Conservation (phyloP, 2,888 invertebrate genomes). For the Ormyrus pomaceus region DNA sequence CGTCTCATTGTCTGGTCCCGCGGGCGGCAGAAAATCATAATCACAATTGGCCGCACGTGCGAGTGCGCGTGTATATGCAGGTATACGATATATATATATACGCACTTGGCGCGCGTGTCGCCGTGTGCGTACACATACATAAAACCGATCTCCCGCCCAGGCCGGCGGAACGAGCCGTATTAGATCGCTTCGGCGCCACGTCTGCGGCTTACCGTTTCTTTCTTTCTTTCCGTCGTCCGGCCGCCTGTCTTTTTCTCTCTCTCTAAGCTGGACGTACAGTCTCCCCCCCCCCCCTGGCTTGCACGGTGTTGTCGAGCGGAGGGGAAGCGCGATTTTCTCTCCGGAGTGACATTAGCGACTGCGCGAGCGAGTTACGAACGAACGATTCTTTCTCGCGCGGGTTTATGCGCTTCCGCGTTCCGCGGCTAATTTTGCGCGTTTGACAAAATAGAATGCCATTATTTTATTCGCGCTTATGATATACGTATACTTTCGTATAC, state of each 20-base stretch:
- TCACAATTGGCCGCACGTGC: constrained; percentile 20
- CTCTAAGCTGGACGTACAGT: too few species aligned
- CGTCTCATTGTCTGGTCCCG: constrained; percentile 38
- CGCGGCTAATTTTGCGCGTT: neutral
- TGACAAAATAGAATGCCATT: neutral
- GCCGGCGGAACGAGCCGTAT: constrained; percentile 56
- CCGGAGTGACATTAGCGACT: too few species aligned
- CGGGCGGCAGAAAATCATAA: constrained; percentile 33
- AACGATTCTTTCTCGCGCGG: too few species aligned
- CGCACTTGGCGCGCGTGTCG: constrained; percentile 2
- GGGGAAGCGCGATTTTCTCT: too few species aligned
- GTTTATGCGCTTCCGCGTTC: neutral
- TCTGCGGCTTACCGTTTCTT: constrained; percentile 60
- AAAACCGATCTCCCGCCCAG: neutral
- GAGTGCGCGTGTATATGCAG: neutral
- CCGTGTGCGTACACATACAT: neutral
- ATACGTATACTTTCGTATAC: neutral
- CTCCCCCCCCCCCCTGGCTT: too few species aligned
- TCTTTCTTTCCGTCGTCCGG: neutral
- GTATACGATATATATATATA: neutral
- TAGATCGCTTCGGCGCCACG: constrained; percentile 65
- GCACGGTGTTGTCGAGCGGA: too few species aligned
- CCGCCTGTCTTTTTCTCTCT: too few species aligned
- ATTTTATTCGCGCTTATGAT: neutral
- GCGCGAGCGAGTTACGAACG: too few species aligned